These are phyloP conservation scores for Lichenostomus cassidix DNA, from an alignment of 2,113 vertebrate genomes.

Conservation along the genomic window DNA sequence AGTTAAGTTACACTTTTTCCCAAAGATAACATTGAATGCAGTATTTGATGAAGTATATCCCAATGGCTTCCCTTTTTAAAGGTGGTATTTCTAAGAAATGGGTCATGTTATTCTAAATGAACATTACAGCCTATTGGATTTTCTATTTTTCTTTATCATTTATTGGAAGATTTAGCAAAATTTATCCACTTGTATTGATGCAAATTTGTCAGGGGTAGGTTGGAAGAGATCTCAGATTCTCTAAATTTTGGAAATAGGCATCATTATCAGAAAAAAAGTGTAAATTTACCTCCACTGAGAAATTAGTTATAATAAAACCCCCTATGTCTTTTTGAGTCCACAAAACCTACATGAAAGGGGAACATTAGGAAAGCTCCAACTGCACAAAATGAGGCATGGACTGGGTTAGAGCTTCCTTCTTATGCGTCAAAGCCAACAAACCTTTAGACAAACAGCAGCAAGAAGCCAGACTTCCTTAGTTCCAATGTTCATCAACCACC, in stretches of 20 bases:
- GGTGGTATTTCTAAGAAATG: not conserved
- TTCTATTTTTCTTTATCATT: not conserved
- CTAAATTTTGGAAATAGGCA: not conserved
- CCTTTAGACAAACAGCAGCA: not conserved
- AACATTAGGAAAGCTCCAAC: not conserved
- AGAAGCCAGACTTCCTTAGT: constrained; percentile 41
- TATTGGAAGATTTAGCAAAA: not conserved
- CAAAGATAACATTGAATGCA: not conserved
- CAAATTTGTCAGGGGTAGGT: not conserved
- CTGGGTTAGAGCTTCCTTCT: not conserved
- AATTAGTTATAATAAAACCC: not conserved
- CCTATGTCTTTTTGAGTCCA: not conserved
- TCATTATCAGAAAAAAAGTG: not conserved
- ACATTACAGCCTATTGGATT: not conserved
- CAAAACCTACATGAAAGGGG: not conserved
- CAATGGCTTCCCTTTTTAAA: not conserved
- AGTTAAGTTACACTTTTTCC: not conserved
- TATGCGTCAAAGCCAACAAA: constrained; percentile 37
- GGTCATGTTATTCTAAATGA: not conserved
- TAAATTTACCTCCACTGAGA: not conserved
- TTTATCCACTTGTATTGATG: not conserved
- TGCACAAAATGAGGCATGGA: not conserved
- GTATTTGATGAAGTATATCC: not conserved
- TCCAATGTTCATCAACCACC: constrained; percentile 23
- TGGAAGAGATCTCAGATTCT: not conserved